A percentile compares a stretch with the other conserved stretches of the same genome.
Conservation (phyloP, 2,888 invertebrate genomes). For the Leucozona laternaria region DNA sequence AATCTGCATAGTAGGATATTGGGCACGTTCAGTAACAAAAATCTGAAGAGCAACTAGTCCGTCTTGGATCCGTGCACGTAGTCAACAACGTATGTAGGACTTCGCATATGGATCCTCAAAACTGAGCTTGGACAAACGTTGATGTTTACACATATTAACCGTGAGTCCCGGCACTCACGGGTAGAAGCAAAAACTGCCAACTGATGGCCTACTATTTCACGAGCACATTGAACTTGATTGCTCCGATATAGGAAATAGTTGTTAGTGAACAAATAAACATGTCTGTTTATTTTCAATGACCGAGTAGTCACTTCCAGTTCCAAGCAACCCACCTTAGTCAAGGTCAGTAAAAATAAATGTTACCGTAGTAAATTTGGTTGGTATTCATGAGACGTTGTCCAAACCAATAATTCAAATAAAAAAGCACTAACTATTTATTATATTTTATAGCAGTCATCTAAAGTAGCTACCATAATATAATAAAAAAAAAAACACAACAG, state of each 20-base stretch:
- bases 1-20: no score
- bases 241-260: background rate
- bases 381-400: constrained; percentile 11
- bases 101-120: no score
- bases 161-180: no score
- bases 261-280: background rate
- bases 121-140: no score
- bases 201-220: background rate
- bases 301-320: background rate
- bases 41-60: no score
- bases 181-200: background rate
- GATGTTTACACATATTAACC: no score
- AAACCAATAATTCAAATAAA: background rate
- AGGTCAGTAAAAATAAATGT: background rate
- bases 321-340: constrained; percentile 10
- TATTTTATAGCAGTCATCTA: constrained; percentile 17
- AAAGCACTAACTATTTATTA: constrained; percentile 25
- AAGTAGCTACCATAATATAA: constrained; percentile 25
- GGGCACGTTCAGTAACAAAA: no score
- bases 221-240: constrained; percentile 4
- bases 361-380: background rate
- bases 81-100: no score
- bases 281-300: constrained; percentile 15
- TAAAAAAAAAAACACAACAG: constrained; percentile 9
- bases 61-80: no score